Evolutionary conservation across 2,113 vertebrate genomes (phyloP), one percentile per base, ranked within the genome.

Genomic region (Natator depressus): DNA sequence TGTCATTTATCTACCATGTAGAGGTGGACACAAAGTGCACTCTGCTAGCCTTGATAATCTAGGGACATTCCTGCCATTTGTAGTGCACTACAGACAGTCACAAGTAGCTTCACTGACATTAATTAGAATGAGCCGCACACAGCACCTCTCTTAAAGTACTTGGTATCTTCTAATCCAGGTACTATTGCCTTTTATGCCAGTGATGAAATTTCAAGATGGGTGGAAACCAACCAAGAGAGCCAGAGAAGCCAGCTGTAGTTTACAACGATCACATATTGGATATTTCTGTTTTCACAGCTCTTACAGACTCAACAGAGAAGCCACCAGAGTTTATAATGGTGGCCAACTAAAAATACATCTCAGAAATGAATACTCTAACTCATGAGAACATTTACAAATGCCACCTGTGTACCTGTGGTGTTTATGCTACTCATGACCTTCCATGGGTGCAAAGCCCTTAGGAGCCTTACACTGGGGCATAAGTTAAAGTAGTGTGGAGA

Each of bases 71-170:
- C 38, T 13, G 31, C 90, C 96, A 97, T 94, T 89, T 96, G 96
- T 76, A 53, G 42, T 0, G 38, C 85, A 79, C 96, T 96, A 96
- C 83, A 57, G 57, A 78, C 72, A 24, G 10, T 93, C 93, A 94
- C 93, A 59, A 96, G 94, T 80, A 95, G 91, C 2, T 49, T 1
- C 94, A 92, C 69, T 95, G 93, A 24, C 90, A 81, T 95, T 76
- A 46, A 25, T 42, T 13, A 46, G n/a, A 76, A 38, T n/a, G 69
- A 72, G n/a, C 17, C 6, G 20, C 38, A 96, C 95, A 96, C 96
- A 97, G 85, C 96, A 97, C 96, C 94, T 97, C 96, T 95, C 97
- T 95, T 89, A 53, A 89, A 93, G 93, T 93, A 95, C 94, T 93
- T 97, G 96, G 95, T 91, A 87, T 79, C 38, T 13, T 76, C 22